Evolutionary conservation across 2,888 invertebrate species (phyloP).

Genomic region (Cephus runcator): DNA sequence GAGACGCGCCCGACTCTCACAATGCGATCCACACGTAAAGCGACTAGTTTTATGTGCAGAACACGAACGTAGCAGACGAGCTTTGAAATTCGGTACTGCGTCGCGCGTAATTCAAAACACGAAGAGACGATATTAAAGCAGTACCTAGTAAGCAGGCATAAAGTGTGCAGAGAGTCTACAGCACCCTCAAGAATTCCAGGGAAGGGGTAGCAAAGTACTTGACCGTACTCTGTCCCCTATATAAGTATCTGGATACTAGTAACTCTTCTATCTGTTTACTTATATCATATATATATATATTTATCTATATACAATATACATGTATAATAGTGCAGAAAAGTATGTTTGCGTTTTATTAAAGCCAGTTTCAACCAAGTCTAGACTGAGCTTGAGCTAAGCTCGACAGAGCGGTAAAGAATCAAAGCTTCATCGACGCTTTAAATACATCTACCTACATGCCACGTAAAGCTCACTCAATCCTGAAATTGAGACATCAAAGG

Average conservation of each 20-base stretch:
- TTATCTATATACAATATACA: background rate
- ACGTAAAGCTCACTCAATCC: conserved; percentile 30
- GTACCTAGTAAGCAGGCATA: background rate
- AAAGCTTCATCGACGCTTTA: conserved; percentile 25
- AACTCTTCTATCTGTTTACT: background rate
- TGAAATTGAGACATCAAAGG: conserved; percentile 37
- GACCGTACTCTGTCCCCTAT: background rate
- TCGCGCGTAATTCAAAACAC: background rate
- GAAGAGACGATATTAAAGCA: background rate
- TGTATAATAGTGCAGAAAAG: background rate
- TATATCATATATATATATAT: background rate
- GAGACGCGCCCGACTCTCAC: background rate
- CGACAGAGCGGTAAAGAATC: conserved; percentile 21
- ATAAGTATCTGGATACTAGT: background rate
- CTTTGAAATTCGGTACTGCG: background rate
- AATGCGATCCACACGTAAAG: too few species aligned
- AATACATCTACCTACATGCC: background rate
- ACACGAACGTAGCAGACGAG: too few species aligned
- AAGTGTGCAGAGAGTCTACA: background rate
- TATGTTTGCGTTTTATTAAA: conserved; percentile 26
- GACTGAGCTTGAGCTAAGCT: background rate
- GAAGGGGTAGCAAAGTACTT: background rate
- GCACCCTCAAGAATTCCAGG: background rate
- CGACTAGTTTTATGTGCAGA: too few species aligned
- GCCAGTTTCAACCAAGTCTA: conserved; percentile 27